phyloP scores from a whole-genome alignment of 1,140 invertebrate species.

The Medauroidea extradentata region DNA sequence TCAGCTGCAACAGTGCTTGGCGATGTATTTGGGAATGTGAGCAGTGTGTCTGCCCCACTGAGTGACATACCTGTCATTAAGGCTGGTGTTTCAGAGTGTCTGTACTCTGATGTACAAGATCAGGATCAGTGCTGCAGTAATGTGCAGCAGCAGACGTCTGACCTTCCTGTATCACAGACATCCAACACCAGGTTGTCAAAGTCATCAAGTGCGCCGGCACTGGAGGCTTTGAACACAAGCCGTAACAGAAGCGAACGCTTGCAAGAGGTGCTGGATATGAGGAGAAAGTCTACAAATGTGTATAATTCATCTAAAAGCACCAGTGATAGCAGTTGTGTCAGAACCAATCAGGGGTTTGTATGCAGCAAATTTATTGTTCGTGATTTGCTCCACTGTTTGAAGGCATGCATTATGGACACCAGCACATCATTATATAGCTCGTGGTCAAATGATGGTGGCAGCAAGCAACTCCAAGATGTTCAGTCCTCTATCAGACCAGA shows the following conservation, averaged over 20 bases:
- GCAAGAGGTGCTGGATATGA: too few species aligned
- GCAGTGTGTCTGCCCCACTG: not conserved
- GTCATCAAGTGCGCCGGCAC: too few species aligned
- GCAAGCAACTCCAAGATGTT: not conserved
- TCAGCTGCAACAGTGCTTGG: not conserved
- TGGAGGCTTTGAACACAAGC: too few species aligned
- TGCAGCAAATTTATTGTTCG: not conserved
- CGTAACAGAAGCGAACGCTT: too few species aligned
- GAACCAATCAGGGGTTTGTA: not conserved
- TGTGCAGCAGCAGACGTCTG: too few species aligned
- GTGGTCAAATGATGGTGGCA: not conserved
- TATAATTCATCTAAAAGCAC: not conserved
- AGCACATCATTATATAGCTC: constrained; percentile 4
- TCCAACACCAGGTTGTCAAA: too few species aligned
- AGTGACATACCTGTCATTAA: not conserved
- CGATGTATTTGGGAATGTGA: not conserved
- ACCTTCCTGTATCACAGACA: too few species aligned
- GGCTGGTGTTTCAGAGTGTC: not conserved
- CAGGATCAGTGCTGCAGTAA: too few species aligned
- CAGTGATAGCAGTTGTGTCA: not conserved
- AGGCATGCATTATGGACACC: constrained; percentile 5
- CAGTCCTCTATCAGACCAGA: not conserved
- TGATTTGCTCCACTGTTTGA: constrained; percentile 1
- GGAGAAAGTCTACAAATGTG: not conserved
- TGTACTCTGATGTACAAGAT: too few species aligned